phyloP scores from a whole-genome alignment of 2,113 vertebrate species.

The Gopherus evgoodei region DNA sequence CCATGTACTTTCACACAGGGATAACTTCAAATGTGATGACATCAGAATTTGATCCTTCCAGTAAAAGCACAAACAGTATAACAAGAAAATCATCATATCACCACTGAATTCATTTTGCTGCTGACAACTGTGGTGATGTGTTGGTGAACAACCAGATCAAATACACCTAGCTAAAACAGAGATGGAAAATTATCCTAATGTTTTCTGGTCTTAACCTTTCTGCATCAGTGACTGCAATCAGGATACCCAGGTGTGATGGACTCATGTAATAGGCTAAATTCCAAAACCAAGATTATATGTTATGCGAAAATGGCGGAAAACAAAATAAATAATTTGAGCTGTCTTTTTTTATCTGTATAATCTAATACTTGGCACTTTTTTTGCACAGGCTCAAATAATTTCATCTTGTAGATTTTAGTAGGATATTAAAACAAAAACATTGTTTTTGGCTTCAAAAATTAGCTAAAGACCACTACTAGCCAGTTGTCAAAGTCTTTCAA shows the following conservation, averaged over 20 bases:
- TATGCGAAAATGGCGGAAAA: not conserved
- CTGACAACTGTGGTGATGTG: accelerated
- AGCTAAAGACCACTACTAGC: not conserved
- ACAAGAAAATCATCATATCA: accelerated
- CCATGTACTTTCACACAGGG: not conserved
- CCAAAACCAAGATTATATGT: accelerated
- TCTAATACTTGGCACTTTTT: accelerated
- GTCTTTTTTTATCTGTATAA: not conserved
- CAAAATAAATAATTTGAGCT: not conserved
- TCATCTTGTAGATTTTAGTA: not conserved
- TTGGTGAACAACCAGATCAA: accelerated
- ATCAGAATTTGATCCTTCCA: not conserved
- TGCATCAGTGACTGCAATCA: accelerated
- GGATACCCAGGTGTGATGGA: accelerated
- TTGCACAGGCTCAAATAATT: not conserved
- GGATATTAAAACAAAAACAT: not conserved
- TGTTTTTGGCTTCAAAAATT: accelerated
- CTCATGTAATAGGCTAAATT: accelerated
- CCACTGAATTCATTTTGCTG: accelerated
- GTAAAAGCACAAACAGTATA: accelerated
- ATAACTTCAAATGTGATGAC: not conserved
- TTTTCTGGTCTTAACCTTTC: not conserved
- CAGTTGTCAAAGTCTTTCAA: not conserved
- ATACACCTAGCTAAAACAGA: not conserved
- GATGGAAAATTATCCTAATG: accelerated